Conservation (phyloP, 2,797 vertebrate genomes). For the Siniperca obscura region DNA sequence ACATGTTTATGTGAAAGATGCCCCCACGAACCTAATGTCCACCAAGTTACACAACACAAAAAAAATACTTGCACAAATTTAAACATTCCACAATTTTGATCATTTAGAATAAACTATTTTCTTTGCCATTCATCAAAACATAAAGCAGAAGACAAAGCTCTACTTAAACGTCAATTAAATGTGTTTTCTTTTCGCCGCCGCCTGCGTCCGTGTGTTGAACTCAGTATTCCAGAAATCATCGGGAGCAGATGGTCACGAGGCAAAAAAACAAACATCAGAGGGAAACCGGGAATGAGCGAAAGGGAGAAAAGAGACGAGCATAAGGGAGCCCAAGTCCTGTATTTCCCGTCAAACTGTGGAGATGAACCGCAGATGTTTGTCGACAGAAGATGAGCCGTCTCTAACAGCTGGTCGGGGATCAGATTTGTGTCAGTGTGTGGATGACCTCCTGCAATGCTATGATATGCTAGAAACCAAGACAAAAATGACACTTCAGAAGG, state of each 20-base stretch:
- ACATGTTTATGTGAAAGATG: conserved; percentile 35
- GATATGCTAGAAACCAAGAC: conserved; percentile 41
- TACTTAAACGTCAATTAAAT: conserved; percentile 18
- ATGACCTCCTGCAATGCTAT: conserved; percentile 77
- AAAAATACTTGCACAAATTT: neutral
- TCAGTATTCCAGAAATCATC: conserved; percentile 86
- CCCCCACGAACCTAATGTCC: neutral
- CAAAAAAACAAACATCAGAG: conserved; percentile 87
- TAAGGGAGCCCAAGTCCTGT: conserved; percentile 85
- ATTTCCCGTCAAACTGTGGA: conserved; percentile 90
- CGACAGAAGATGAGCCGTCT: conserved; percentile 85
- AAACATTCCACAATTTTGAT: neutral
- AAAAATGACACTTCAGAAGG: conserved; percentile 17
- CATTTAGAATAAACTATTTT: neutral
- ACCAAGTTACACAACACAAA: neutral
- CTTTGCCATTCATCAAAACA: neutral
- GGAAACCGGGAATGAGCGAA: conserved; percentile 74
- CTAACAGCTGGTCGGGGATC: conserved; percentile 86
- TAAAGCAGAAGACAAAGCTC: neutral
- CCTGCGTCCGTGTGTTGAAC: conserved; percentile 52
- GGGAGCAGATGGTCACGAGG: conserved; percentile 90
- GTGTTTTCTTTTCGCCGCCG: conserved; percentile 44
- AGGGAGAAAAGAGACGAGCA: conserved; percentile 69
- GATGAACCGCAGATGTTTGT: conserved; percentile 93
- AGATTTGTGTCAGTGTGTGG: conserved; percentile 82